phyloP scores from a whole-genome alignment of 2,113 vertebrate genomes.

The human (Homo sapiens) region GRCh38 chr7:87436501-87437000 shows the following conservation, averaged over 20 bases:
- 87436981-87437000: not conserved
- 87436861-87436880: not conserved
- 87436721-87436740: not conserved
- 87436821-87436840: not conserved
- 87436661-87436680: not conserved
- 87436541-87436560: not conserved
- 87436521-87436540: not conserved
- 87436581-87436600: not conserved
- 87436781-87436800: not conserved
- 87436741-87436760: not conserved
- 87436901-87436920: not conserved
- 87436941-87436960: not conserved
- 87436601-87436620: not conserved
- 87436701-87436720: not conserved
- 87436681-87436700: not conserved
- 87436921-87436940: not conserved
- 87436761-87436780: not conserved
- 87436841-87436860: not conserved
- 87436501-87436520: not conserved
- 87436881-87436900: not conserved
- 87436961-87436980: not conserved
- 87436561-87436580: not conserved
- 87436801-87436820: not conserved
- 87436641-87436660: not conserved
- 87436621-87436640: not conserved